Conservation (phyloP, 2,888 invertebrate genomes). For the Agapostemon virescens region DNA sequence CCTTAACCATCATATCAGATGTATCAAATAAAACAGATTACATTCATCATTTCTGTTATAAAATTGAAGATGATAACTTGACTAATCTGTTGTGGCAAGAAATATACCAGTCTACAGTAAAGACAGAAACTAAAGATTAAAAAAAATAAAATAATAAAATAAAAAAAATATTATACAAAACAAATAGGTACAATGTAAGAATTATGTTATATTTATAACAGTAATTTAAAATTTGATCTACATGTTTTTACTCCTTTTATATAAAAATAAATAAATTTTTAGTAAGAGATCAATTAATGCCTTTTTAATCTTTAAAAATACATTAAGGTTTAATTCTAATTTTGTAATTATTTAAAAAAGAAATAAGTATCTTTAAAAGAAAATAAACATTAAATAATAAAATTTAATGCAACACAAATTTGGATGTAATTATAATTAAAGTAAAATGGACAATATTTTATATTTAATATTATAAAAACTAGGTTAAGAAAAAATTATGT, state of each 20-base stretch:
- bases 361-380: not conserved
- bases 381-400: not conserved
- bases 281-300: not conserved
- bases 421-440: not conserved
- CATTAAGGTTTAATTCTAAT: not conserved
- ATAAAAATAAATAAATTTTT: not conserved
- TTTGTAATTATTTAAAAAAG: not conserved
- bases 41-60: constrained; percentile 65
- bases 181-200: constrained; percentile 42
- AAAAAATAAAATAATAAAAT: too few relatives aligned
- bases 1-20: constrained; percentile 54
- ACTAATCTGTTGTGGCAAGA: constrained; percentile 67
- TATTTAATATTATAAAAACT: not conserved
- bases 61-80: constrained; percentile 51
- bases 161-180: constrained; percentile 60
- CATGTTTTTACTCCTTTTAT: not conserved
- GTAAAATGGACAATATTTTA: not conserved
- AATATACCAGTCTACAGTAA: constrained; percentile 59
- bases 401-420: not conserved
- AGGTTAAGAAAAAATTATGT: not conserved
- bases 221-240: constrained; percentile 42
- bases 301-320: not conserved
- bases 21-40: constrained; percentile 67
- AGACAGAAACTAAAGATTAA: constrained; percentile 8
- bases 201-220: constrained; percentile 15